A percentile compares a stretch with the other conserved stretches of the same genome.
phyloP scores from a whole-genome alignment of 2,888 invertebrate species.

The Rhodophaea formosa region DNA sequence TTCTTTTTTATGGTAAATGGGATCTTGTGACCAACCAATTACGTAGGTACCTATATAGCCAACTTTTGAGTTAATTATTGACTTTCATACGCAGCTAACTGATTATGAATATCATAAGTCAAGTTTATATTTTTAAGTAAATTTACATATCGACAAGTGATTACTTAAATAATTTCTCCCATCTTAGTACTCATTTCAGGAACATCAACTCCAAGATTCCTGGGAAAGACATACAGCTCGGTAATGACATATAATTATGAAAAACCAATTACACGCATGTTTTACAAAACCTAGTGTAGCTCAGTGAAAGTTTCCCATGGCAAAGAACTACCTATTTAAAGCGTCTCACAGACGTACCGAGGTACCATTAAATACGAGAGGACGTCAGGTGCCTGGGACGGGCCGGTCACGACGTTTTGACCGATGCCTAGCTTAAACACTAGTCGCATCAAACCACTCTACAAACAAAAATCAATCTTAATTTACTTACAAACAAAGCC shows the following conservation, averaged over 20 bases:
- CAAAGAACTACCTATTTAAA: constrained; percentile 40
- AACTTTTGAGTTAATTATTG: no score
- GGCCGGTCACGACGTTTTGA: constrained; percentile 77
- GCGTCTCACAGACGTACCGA: constrained; percentile 53
- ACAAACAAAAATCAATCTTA: constrained; percentile 40
- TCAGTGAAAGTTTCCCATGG: constrained; percentile 15
- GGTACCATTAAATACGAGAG: constrained; percentile 69
- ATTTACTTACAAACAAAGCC: not conserved
- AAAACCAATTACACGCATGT: not conserved
- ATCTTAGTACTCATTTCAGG: not conserved
- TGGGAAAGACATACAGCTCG: not conserved
- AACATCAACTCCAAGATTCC: not conserved
- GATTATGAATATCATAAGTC: no score
- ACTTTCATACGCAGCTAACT: no score
- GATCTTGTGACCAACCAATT: no score
- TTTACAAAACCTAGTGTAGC: not conserved
- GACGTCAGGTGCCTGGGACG: constrained; percentile 77
- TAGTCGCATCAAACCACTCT: constrained; percentile 35
- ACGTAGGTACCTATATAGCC: no score
- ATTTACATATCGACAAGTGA: no score
- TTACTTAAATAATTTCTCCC: no score
- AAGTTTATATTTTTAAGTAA: no score
- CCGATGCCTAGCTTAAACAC: constrained; percentile 73
- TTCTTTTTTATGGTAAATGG: no score
- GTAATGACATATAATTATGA: not conserved